Percentiles rank a stretch among this genome's conserved stretches.
Evolutionary conservation across 2,113 vertebrate species (phyloP).

Genomic region (Miniopterus natalensis): DNA sequence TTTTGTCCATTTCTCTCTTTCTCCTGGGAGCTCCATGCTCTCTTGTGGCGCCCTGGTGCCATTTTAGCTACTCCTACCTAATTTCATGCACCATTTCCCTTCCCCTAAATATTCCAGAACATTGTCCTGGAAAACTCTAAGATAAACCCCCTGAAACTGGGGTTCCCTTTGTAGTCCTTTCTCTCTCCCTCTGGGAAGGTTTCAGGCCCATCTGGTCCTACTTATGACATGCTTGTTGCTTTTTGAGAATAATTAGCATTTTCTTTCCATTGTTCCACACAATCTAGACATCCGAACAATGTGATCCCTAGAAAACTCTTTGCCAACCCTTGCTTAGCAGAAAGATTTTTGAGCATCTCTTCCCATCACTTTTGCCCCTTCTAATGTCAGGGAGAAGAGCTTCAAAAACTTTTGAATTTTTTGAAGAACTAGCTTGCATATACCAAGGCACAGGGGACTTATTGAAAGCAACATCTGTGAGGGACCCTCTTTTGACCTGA

Average conservation of each 20-base stretch:
- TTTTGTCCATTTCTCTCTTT: constrained; percentile 2
- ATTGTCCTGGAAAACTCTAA: neutral
- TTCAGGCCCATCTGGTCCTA: constrained; percentile 74
- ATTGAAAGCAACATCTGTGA: constrained; percentile 14
- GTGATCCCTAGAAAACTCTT: constrained; percentile 12
- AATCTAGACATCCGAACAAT: constrained; percentile 64
- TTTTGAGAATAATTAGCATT: constrained; percentile 71
- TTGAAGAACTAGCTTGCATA: constrained; percentile 33
- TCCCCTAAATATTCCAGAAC: neutral
- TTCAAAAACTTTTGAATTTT: neutral
- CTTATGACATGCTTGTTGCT: constrained; percentile 60
- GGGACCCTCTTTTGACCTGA: neutral
- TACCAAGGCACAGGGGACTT: neutral
- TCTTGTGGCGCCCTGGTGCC: neutral
- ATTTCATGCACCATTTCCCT: neutral
- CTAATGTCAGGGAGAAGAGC: neutral
- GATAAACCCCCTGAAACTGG: constrained; percentile 15
- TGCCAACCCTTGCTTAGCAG: constrained; percentile 69
- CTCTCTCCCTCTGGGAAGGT: constrained; percentile 57
- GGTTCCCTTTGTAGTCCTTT: constrained; percentile 23
- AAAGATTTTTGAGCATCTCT: constrained; percentile 28
- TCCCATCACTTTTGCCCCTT: constrained; percentile 1
- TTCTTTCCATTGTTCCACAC: constrained; percentile 61
- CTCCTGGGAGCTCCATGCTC: neutral
- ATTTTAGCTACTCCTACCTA: neutral